Evolutionary conservation across 2,797 vertebrate genomes (phyloP).

Genomic region (Pteronotus mesoamericanus): DNA sequence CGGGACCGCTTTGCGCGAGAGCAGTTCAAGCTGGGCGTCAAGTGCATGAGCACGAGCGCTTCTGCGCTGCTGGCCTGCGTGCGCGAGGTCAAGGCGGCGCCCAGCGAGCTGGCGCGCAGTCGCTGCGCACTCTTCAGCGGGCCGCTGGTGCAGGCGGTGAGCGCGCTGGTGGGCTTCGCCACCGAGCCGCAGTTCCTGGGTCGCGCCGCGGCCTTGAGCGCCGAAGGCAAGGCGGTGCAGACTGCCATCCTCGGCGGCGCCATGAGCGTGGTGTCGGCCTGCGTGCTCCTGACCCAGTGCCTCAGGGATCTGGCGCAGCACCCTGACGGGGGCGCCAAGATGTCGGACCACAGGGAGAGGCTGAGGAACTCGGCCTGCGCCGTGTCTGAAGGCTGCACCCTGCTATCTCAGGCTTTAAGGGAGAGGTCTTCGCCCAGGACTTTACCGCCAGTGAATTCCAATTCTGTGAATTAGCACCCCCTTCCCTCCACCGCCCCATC

Average conservation of each 20-base stretch:
- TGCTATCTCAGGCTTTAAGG: conserved; percentile 98
- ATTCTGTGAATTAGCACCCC: conserved; percentile 96
- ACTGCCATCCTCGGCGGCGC: conserved; percentile 97
- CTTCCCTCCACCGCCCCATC: neutral
- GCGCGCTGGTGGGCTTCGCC: conserved; percentile 95
- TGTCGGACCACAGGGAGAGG: conserved; percentile 95
- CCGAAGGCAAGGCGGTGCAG: conserved; percentile 96
- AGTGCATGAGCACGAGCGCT: conserved; percentile 96
- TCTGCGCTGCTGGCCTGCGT: conserved; percentile 96
- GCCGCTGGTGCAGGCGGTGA: conserved; percentile 93
- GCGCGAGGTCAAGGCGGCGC: conserved; percentile 94
- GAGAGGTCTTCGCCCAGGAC: conserved; percentile 97
- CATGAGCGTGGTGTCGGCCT: conserved; percentile 99
- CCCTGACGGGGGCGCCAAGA: conserved; percentile 94
- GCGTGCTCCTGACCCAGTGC: conserved; percentile 98
- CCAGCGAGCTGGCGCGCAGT: conserved; percentile 92
- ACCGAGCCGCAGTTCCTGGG: conserved; percentile 98
- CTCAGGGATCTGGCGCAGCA: conserved; percentile 98
- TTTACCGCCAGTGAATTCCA: conserved; percentile 96
- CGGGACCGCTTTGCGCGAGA: conserved; percentile 95
- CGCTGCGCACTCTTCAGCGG: conserved; percentile 94
- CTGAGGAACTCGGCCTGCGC: conserved; percentile 96
- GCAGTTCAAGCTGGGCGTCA: conserved; percentile 97
- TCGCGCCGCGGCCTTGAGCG: conserved; percentile 89
- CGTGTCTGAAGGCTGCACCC: conserved; percentile 96